Conservation (phyloP, 2,888 invertebrate species). For the Pimpla rufipes region DNA sequence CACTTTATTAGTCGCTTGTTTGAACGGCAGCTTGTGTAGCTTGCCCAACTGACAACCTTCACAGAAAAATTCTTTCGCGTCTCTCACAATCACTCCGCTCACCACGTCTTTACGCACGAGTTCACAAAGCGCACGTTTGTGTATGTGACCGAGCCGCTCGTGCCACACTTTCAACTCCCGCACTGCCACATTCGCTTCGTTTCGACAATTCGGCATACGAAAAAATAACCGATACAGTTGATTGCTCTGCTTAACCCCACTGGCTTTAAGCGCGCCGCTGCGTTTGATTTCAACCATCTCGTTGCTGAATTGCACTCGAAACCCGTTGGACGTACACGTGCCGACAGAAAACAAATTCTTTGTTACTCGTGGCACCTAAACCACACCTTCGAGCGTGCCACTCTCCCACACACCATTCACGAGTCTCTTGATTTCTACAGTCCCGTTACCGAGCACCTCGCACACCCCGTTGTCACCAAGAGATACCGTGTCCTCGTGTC, state of each 20-base stretch:
- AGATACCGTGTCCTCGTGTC: slow-evolving; percentile 19
- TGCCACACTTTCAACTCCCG: slow-evolving; percentile 72
- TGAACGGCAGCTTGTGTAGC: slow-evolving; percentile 43
- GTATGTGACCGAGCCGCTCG: slow-evolving; percentile 73
- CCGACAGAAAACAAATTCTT: slow-evolving; percentile 69
- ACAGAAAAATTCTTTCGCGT: slow-evolving; percentile 54
- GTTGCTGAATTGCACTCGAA: slow-evolving; percentile 28
- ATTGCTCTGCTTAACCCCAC: slow-evolving; percentile 3
- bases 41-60: slow-evolving; percentile 50
- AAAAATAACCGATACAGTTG: slow-evolving; percentile 16
- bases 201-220: background rate
- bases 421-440: slow-evolving; percentile 37
- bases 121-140: slow-evolving; percentile 65
- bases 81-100: slow-evolving; percentile 63
- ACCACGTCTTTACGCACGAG: slow-evolving; percentile 61
- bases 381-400: background rate
- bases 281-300: slow-evolving; percentile 5
- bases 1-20: background rate
- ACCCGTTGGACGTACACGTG: slow-evolving; percentile 26
- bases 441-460: slow-evolving; percentile 41
- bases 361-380: slow-evolving; percentile 59
- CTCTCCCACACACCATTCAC: slow-evolving; percentile 24
- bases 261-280: background rate
- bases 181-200: slow-evolving; percentile 53
- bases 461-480: slow-evolving; percentile 47